phyloP scores from a whole-genome alignment of 2,888 invertebrate genomes.

The Mimumesa dahlbomi region DNA sequence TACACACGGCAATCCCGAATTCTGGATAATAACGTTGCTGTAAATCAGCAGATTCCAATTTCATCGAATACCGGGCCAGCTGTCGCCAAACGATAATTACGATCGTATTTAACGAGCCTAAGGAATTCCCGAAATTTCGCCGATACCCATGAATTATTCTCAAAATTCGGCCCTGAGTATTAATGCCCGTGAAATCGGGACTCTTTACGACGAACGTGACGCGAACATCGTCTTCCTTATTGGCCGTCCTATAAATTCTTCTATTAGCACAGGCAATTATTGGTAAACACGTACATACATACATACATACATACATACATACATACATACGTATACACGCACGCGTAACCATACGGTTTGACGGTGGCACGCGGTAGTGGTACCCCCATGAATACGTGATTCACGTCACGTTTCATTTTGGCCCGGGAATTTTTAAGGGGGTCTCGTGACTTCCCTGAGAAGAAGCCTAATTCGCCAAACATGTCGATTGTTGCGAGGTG shows the following conservation, averaged over 20 bases:
- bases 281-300: conserved; percentile 4
- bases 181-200: conserved; percentile 1
- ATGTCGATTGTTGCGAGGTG: conserved; percentile 17
- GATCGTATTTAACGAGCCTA: too few relatives aligned
- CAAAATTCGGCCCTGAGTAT: conserved; percentile 1
- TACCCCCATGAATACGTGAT: conserved; percentile 23
- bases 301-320: too few relatives aligned
- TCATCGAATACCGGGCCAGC: too few relatives aligned
- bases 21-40: too few relatives aligned
- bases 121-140: conserved; percentile 1
- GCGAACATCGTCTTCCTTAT: background rate
- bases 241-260: background rate
- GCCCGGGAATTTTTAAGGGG: conserved; percentile 42
- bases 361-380: too few relatives aligned
- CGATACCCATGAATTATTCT: conserved; percentile 27
- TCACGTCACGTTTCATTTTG: conserved; percentile 53
- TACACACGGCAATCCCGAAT: too few relatives aligned
- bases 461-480: conserved; percentile 46
- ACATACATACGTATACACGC: too few relatives aligned
- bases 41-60: background rate
- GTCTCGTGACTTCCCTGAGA: conserved; percentile 51
- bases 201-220: background rate
- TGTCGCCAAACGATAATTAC: too few relatives aligned
- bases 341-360: too few relatives aligned
- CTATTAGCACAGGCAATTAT: conserved; percentile 15